A percentile compares a stretch with the other conserved stretches of the same genome.
Evolutionary conservation across 1,140 invertebrate species (phyloP).

Genomic region (Monochamus saltuarius): DNA sequence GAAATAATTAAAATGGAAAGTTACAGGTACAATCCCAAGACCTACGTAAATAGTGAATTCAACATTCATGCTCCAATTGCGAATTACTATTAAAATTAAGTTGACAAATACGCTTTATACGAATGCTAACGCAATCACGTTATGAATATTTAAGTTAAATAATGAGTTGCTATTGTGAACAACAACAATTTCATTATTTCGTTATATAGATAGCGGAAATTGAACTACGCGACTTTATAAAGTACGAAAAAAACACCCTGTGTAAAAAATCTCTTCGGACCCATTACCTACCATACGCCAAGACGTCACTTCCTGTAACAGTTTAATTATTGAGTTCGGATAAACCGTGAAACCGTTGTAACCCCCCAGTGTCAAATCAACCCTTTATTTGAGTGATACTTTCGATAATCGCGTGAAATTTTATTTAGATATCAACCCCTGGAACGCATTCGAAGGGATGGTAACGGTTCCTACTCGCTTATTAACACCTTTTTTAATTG

Average conservation of each 20-base stretch:
- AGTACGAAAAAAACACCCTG: too few relatives aligned
- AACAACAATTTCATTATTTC: too few relatives aligned
- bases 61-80: background rate
- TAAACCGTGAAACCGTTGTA: background rate
- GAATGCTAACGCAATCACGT: background rate
- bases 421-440: slow-evolving; percentile 22
- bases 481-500: slow-evolving; percentile 26
- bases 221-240: too few relatives aligned
- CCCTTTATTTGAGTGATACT: slow-evolving; percentile 12
- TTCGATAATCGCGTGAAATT: slow-evolving; percentile 22
- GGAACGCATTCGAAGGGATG: slow-evolving; percentile 10
- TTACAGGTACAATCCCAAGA: background rate
- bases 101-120: background rate
- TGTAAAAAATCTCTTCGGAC: too few relatives aligned
- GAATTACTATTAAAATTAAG: background rate
- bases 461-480: slow-evolving; percentile 11
- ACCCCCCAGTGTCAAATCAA: too few relatives aligned
- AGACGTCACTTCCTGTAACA: background rate
- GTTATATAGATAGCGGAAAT: too few relatives aligned
- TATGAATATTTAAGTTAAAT: background rate
- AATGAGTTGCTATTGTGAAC: too few relatives aligned
- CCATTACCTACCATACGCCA: too few relatives aligned
- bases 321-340: background rate
- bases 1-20: slow-evolving; percentile 3
- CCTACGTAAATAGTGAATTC: background rate